These are phyloP conservation scores for Meloidogyne chitwoodi DNA, from an alignment of 1,140 invertebrate species.

Conservation along the genomic window DNA sequence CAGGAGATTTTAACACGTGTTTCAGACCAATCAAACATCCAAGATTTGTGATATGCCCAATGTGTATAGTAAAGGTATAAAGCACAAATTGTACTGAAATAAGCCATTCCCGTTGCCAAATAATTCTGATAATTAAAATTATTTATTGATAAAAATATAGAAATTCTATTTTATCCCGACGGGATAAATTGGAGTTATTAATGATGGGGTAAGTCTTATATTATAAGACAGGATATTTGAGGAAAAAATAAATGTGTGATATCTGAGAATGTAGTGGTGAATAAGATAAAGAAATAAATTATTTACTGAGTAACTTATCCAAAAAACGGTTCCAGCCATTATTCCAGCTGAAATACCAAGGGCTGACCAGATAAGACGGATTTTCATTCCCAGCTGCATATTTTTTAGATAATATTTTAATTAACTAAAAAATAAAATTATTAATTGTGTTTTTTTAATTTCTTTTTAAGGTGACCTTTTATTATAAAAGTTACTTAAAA, in stretches of 20 bases:
- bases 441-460: background rate
- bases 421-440: background rate
- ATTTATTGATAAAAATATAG: no score
- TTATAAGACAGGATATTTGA: no score
- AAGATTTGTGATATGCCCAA: slow-evolving; percentile 41
- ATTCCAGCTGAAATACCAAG: slow-evolving; percentile 42
- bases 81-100: slow-evolving; percentile 46
- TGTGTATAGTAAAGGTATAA: slow-evolving; percentile 43
- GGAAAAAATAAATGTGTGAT: background rate
- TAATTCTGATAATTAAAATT: slow-evolving; percentile 34
- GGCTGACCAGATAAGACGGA: slow-evolving; percentile 40
- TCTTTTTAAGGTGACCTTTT: no score
- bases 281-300: background rate
- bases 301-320: slow-evolving; percentile 32
- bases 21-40: slow-evolving; percentile 42
- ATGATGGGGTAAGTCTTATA: no score
- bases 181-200: no score
- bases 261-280: background rate
- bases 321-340: slow-evolving; percentile 38
- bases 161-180: background rate
- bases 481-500: no score
- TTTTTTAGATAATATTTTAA: background rate
- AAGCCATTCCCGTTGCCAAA: slow-evolving; percentile 37
- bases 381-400: slow-evolving; percentile 39
- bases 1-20: slow-evolving; percentile 21